Evolutionary conservation across 2,888 invertebrate species (phyloP).

Genomic region (Thecocarcelia acutangulata): DNA sequence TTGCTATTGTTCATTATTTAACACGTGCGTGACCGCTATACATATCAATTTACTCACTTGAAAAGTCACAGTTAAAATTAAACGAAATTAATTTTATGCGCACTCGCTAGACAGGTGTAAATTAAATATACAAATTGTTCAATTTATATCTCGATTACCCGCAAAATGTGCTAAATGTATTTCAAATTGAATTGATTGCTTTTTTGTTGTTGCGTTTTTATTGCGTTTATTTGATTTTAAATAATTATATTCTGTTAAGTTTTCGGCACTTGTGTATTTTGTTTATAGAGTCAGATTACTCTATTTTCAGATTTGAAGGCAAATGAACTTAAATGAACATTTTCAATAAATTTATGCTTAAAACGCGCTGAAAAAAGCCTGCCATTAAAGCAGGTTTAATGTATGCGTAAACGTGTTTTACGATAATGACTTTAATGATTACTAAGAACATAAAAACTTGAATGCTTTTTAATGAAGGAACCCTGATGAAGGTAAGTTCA

Average conservation of each 20-base stretch:
- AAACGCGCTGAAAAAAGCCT: not conserved
- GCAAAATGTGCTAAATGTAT: constrained; percentile 58
- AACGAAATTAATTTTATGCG: constrained; percentile 27
- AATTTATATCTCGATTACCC: constrained; percentile 56
- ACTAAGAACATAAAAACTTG: too few relatives aligned
- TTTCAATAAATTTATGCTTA: not conserved
- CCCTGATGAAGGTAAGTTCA: too few relatives aligned
- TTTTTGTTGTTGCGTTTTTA: constrained; percentile 11
- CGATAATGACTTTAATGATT: too few relatives aligned
- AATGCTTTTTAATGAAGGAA: too few relatives aligned
- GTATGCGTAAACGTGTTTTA: too few relatives aligned
- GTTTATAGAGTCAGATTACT: constrained; percentile 3
- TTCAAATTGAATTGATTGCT: constrained; percentile 44
- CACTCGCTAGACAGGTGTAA: constrained; percentile 59
- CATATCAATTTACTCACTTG: not conserved
- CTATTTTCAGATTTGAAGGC: constrained; percentile 1
- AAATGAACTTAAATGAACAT: constrained; percentile 1
- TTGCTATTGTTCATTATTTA: too few relatives aligned
- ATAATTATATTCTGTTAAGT: constrained; percentile 5
- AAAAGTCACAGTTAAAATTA: not conserved
- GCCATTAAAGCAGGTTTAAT: not conserved
- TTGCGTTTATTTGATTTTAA: not conserved
- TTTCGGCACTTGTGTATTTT: constrained; percentile 2
- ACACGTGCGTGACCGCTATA: too few relatives aligned
- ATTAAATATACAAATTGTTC: constrained; percentile 51